Evolutionary conservation across 2,888 invertebrate genomes (phyloP).

Genomic region (Emesis furor): DNA sequence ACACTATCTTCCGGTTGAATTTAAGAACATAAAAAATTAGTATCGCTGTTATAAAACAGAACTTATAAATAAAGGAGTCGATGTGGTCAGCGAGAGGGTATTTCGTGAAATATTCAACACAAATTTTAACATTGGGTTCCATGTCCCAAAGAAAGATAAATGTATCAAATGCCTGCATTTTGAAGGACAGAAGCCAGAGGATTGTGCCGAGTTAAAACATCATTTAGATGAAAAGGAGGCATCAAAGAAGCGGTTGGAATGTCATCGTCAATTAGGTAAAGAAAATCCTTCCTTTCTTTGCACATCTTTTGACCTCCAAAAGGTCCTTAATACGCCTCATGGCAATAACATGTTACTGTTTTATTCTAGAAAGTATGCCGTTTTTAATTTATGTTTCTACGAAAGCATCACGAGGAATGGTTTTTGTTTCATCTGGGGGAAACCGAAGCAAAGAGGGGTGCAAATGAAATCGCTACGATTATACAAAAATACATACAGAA

Average conservation of each 20-base stretch:
- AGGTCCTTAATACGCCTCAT: slow-evolving; percentile 61
- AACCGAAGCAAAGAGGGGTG: slow-evolving; percentile 67
- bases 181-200: not conserved
- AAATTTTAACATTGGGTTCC: slow-evolving; percentile 69
- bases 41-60: slow-evolving; percentile 61
- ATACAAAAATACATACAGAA: not conserved
- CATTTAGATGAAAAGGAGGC: slow-evolving; percentile 39
- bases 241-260: slow-evolving; percentile 54
- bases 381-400: slow-evolving; percentile 68
- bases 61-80: slow-evolving; percentile 33
- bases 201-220: slow-evolving; percentile 7
- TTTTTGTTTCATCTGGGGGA: slow-evolving; percentile 69
- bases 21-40: slow-evolving; percentile 53
- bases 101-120: slow-evolving; percentile 66
- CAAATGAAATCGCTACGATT: slow-evolving; percentile 58
- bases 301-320: slow-evolving; percentile 57
- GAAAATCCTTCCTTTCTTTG: slow-evolving; percentile 43
- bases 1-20: slow-evolving; percentile 51
- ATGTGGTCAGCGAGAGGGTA: slow-evolving; percentile 62
- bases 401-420: slow-evolving; percentile 65
- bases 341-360: slow-evolving; percentile 64
- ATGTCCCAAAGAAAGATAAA: slow-evolving; percentile 70
- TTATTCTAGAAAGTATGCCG: slow-evolving; percentile 64
- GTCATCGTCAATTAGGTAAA: slow-evolving; percentile 46
- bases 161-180: slow-evolving; percentile 58